Base-by-base conservation (phyloP, 2,888 invertebrate genomes). In the Xylota sylvarum region DNA sequence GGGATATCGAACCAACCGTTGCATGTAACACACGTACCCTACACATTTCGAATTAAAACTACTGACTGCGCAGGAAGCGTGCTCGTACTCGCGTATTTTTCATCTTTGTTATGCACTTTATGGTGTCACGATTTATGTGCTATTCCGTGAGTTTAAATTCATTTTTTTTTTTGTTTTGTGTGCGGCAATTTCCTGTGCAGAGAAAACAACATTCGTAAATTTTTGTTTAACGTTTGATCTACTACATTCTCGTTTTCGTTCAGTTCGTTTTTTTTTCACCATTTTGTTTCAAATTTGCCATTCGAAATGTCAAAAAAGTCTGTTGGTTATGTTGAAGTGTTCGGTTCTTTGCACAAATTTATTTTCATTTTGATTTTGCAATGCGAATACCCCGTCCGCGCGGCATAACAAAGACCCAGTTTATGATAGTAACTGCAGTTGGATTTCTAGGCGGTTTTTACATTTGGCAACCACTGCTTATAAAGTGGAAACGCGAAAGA, bases 391-490 rank as follows among this genome's bases (percentile, higher is more conserved):
- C 92, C 88, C 90, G 90, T 79, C 93, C 92, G 40, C 90, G 91
- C 30, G 91, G 92, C 72, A 85, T 93, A 46, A 91, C 92, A 65
- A 89, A 89, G 35, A 85, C 89, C 27, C 93, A 93, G 88, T 89
- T 93, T 80, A 89, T 93, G 90, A 70, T 93, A 77, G 92, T 91
- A 43, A 90, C 91, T 30, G 90, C 90, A 12, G 17, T 93, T 74
- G 93, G 92, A 58, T 87, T 92, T 40, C 23, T 91, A 7, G 91
- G 91, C 48, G 93, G 93, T 37, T 83, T 92, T 85, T 93, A 93
- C 86, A 93, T 93, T 91, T 93, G 93, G 93, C 90, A 91, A 74
- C 93, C 93, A 48, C 86, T 93, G 4, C 89, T 93, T 58, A 2
- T 90, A 5, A 90, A 88, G 81, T 91, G 84, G 72, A 90, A 88